Evolutionary conservation across 2,888 invertebrate genomes (phyloP).

Genomic region (Holacanthella duospinosa): DNA sequence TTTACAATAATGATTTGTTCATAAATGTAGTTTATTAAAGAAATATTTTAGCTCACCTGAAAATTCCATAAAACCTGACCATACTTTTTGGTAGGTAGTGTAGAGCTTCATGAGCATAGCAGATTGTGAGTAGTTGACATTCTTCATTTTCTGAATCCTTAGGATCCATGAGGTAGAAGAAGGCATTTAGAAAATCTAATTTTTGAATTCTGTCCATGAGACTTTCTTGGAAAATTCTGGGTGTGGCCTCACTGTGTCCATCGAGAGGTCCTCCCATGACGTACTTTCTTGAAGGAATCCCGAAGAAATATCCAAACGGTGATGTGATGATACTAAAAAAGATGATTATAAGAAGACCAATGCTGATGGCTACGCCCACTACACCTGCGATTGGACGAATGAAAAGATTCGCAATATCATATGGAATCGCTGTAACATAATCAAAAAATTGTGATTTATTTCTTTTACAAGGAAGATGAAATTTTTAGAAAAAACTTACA

Average conservation of each 20-base stretch:
- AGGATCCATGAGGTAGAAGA: background rate
- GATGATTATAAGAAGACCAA: slow-evolving; percentile 21
- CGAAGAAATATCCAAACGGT: slow-evolving; percentile 37
- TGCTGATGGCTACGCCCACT: slow-evolving; percentile 14
- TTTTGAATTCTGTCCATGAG: background rate
- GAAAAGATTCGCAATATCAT: slow-evolving; percentile 33
- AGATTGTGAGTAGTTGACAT: slow-evolving; percentile 1
- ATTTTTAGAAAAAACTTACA: background rate
- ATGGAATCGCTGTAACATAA: slow-evolving; percentile 20
- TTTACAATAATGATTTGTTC: background rate
- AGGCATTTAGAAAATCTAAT: background rate
- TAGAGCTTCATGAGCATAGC: slow-evolving; percentile 2
- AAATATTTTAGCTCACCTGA: background rate
- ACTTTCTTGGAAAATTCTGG: background rate
- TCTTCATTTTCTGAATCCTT: background rate
- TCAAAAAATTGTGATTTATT: background rate
- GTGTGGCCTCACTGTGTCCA: background rate
- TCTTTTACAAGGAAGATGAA: background rate
- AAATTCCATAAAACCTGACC: background rate
- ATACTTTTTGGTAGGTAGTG: background rate
- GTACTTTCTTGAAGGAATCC: slow-evolving; percentile 36
- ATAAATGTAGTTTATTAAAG: background rate
- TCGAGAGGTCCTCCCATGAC: slow-evolving; percentile 23
- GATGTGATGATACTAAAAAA: slow-evolving; percentile 35
- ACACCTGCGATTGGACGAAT: slow-evolving; percentile 23